Evolutionary conservation across 2,113 vertebrate genomes (phyloP).

Genomic region (Zosterops japonicus): DNA sequence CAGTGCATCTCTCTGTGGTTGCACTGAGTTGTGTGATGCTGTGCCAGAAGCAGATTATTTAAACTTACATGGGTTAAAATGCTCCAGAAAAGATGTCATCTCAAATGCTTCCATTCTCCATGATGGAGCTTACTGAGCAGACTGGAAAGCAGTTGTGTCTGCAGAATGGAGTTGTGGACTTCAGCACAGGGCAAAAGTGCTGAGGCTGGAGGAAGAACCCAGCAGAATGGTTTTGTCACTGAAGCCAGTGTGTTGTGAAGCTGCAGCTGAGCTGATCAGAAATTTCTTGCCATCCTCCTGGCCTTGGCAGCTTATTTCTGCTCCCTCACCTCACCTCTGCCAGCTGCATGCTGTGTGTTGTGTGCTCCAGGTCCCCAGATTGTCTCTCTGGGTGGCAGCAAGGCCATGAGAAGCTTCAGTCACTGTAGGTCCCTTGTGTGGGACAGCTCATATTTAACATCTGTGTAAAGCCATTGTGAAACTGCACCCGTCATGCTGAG

Average conservation of each 20-base stretch:
- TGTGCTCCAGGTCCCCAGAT: not conserved
- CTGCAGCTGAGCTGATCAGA: not conserved
- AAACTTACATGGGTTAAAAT: not conserved
- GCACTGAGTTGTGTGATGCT: not conserved
- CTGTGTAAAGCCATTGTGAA: not conserved
- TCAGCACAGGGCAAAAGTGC: not conserved
- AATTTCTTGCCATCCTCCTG: not conserved
- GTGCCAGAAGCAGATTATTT: not conserved
- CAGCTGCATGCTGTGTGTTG: accelerated
- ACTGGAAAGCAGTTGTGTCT: not conserved
- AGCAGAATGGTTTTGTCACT: not conserved
- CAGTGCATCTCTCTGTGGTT: not conserved
- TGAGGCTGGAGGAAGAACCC: not conserved
- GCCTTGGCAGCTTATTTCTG: not conserved
- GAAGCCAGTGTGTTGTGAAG: not conserved
- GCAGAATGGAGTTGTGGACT: not conserved
- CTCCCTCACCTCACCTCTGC: not conserved
- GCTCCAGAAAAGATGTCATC: not conserved
- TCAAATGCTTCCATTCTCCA: not conserved
- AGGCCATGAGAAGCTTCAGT: not conserved
- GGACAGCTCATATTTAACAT: not conserved
- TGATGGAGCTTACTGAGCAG: not conserved
- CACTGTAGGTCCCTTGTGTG: not conserved
- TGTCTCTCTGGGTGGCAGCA: not conserved
- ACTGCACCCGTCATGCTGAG: not conserved